phyloP scores from a whole-genome alignment of 2,113 vertebrate genomes.

The Planiliza haematocheilus region DNA sequence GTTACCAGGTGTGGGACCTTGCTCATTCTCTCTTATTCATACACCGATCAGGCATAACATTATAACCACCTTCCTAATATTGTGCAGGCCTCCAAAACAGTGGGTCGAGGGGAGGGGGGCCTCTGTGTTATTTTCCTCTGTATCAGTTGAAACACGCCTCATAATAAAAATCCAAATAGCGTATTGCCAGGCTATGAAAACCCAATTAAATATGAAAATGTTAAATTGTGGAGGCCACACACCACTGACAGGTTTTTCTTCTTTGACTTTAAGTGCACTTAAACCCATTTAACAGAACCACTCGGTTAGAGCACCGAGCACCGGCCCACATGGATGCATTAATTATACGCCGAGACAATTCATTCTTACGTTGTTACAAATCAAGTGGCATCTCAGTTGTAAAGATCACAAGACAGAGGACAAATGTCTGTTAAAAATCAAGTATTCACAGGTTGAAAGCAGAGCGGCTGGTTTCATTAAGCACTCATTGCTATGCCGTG shows the following conservation, averaged over 20 bases:
- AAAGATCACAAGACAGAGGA: not conserved
- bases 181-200: too few species aligned
- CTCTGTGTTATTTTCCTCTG: too few species aligned
- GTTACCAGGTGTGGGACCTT: constrained; percentile 24
- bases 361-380: too few species aligned
- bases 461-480: not conserved
- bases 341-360: not conserved
- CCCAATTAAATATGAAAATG: not conserved
- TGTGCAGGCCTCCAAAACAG: not conserved
- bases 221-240: constrained; percentile 7
- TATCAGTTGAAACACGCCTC: too few species aligned
- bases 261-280: constrained; percentile 43
- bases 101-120: too few species aligned
- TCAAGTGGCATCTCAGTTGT: not conserved
- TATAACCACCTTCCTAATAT: too few species aligned
- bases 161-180: not conserved
- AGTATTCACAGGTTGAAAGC: not conserved
- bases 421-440: not conserved
- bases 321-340: constrained; percentile 13
- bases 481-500: not conserved
- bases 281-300: not conserved
- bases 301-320: constrained; percentile 18
- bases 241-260: not conserved
- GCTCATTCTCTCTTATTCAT: not conserved
- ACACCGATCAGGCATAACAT: not conserved